phyloP scores from a whole-genome alignment of 37 sponge, comb jelly and placozoan species.

The Amphimedon queenslandica region DNA sequence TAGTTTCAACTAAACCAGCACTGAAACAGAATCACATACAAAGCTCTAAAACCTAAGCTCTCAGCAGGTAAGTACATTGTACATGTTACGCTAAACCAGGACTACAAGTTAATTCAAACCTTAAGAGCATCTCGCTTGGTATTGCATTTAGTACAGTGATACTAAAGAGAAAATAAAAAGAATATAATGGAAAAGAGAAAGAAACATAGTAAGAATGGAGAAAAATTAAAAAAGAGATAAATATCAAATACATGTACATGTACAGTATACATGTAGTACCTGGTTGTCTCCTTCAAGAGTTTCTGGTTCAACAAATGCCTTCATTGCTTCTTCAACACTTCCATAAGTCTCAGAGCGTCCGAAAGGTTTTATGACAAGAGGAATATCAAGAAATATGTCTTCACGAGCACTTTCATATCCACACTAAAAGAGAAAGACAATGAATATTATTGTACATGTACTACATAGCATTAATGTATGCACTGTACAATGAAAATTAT shows the following conservation, averaged over 20 bases:
- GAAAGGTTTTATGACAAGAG: constrained; percentile 90
- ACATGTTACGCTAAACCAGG: no score
- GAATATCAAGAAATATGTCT: constrained; percentile 85
- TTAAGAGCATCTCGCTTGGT: constrained; percentile 91
- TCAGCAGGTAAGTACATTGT: no score
- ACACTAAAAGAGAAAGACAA: constrained; percentile 49
- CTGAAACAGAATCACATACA: no score
- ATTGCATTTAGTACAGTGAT: constrained; percentile 79
- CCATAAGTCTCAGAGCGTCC: constrained; percentile 49
- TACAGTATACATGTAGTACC: constrained; percentile 12
- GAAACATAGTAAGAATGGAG: background rate
- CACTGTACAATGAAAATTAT: no score
- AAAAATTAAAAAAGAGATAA: background rate
- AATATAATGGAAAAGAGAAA: background rate
- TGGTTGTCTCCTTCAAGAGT: constrained; percentile 78
- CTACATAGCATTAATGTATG: no score
- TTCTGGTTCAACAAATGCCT: constrained; percentile 84
- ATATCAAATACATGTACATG: background rate
- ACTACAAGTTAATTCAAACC: constrained; percentile 27
- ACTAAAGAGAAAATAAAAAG: constrained; percentile 43
- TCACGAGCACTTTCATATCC: constrained; percentile 71
- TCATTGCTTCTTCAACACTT: constrained; percentile 86
- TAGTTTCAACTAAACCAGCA: no score
- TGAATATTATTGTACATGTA: no score
- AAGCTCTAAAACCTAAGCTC: no score